Evolutionary conservation across 2,797 vertebrate species (phyloP), one percentile per base, ranked within the genome.

Genomic region (Octomys mimax): DNA sequence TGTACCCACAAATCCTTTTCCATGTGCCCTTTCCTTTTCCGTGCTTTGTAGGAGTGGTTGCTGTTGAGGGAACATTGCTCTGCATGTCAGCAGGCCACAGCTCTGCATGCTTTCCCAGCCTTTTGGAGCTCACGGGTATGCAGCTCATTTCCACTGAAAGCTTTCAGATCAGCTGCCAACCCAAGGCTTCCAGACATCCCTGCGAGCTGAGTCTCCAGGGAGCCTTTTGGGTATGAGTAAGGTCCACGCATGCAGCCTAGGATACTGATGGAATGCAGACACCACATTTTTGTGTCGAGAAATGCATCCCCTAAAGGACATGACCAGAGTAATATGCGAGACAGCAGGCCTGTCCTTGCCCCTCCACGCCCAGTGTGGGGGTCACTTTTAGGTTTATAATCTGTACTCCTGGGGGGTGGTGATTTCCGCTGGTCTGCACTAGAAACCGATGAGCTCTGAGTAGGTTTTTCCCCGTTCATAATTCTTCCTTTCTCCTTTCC

Each of bases 401-500:
- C 33, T 92, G 49, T 21, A 0, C 49, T 87, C 64, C 36, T 16
- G 5, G 5, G 52, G 3, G 42, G 2, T 66, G 28, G 31, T 75
- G 64, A 91, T 92, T 81, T 85, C 42, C 42, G 42, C 10, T 70
- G 16, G 26, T 93, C 61, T 70, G 24, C 57, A 21, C 91, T n/a
- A 59, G 70, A 81, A 84, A 84, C 39, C 39, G 87, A 28, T 89
- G 77, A 75, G 64, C 12, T 92, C 52, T 81, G 36, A 91, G 59
- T 54, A 57, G n/a, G 22, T 78, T 84, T 84, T 42, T 46, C 31
- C 28, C 46, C 39, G 5, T 84, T 87, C 89, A 61, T 87, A 79
- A 83, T 75, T 92, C 64, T 95, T 92, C 66, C 36, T 28, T 52
- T 89, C 79, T 70, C 68, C 42, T 26, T 77, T 88, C 68, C 77